phyloP scores from a whole-genome alignment of 1,140 invertebrate species.

The Macrobrachium nipponense region DNA sequence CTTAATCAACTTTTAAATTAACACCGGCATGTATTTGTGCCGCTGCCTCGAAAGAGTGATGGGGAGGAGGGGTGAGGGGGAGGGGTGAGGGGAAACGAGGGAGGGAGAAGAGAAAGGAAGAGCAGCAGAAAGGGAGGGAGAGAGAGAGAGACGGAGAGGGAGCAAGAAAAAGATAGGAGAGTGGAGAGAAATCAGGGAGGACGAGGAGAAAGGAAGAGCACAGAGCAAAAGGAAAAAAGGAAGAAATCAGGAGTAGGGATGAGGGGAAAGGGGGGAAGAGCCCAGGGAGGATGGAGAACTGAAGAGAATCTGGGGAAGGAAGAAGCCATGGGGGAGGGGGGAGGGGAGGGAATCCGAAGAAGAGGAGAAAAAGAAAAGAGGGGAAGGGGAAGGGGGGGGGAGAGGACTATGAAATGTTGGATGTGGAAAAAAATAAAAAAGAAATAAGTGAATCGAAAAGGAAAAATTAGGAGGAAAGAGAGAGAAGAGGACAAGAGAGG shows the following conservation, averaged over 20 bases:
- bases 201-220: background rate
- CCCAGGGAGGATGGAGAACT: background rate
- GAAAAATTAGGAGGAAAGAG: background rate
- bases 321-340: too few species aligned
- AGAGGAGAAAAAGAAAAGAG: background rate
- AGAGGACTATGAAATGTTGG: background rate
- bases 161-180: background rate
- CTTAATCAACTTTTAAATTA: slow-evolving; percentile 58
- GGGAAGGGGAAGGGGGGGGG: background rate
- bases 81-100: background rate
- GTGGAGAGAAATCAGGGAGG: background rate
- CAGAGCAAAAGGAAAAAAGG: background rate
- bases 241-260: too few species aligned
- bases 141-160: background rate
- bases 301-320: background rate
- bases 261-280: background rate
- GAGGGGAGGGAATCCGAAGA: background rate
- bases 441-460: background rate
- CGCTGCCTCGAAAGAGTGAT: background rate
- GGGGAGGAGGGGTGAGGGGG: background rate
- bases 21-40: slow-evolving; percentile 39
- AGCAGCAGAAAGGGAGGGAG: too few species aligned
- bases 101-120: background rate
- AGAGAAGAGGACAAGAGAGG: background rate
- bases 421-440: background rate